Conservation (phyloP, 2,113 vertebrate species). For the Dromiciops gliroides region DNA sequence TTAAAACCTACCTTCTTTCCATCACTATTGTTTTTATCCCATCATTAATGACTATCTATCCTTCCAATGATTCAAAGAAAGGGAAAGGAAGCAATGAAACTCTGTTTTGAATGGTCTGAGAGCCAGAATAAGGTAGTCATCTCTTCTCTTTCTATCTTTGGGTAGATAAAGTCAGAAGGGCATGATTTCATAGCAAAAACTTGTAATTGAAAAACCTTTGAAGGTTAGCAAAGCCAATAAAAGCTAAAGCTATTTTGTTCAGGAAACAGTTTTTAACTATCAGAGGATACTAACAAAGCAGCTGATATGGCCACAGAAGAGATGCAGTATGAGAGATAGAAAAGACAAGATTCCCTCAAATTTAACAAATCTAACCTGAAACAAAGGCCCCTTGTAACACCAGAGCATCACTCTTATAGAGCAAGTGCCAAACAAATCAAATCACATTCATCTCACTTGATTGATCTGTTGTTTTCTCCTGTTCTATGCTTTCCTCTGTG, state of each 20-base stretch:
- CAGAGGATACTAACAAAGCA: slow-evolving; percentile 58
- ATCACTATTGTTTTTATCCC: neutral
- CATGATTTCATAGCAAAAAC: neutral
- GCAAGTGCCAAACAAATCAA: slow-evolving; percentile 49
- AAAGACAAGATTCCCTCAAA: slow-evolving; percentile 40
- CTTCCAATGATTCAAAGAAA: neutral
- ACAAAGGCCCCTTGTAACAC: slow-evolving; percentile 50
- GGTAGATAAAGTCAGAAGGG: neutral
- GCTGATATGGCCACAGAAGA: slow-evolving; percentile 55
- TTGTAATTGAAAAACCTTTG: neutral
- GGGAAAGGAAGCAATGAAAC: neutral
- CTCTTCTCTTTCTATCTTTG: neutral
- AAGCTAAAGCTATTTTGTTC: neutral
- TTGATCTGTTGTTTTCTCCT: slow-evolving; percentile 16
- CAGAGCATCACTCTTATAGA: slow-evolving; percentile 54
- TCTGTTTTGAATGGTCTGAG: neutral
- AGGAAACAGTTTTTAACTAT: neutral
- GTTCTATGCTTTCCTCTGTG: slow-evolving; percentile 19
- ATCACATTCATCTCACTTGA: slow-evolving; percentile 3
- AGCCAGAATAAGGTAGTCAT: neutral
- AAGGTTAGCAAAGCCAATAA: neutral
- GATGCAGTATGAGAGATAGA: slow-evolving; percentile 33
- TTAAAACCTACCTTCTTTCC: neutral
- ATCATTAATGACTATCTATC: neutral
- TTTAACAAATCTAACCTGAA: slow-evolving; percentile 60